Base-by-base conservation (phyloP, 30 jellyfish, hydroid and myxozoan genomes). In the Cassiopea xamachana region DNA sequence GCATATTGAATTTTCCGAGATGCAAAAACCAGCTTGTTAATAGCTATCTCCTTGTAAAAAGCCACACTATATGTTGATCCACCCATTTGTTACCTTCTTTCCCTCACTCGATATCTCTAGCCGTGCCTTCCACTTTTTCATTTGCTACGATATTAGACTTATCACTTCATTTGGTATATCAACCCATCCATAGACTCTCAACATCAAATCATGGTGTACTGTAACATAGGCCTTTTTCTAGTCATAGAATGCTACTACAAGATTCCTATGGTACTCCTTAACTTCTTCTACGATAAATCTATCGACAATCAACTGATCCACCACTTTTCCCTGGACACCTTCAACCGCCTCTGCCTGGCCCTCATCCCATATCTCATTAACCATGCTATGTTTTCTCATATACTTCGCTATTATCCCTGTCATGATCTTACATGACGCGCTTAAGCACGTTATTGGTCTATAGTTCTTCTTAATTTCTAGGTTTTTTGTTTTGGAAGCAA, bases 301-400 rank as follows among this genome's bases (percentile, higher is more conserved):
- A 44, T 79, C 87, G 48, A 79, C 48, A 4, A 79, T 79, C 46
- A 79, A 79, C 17, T 79, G 87, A 59, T 46, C 86, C 8, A 1
- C 82, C 9, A 9, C 48, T 44, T 77, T 79, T 17, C 87, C 75
- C 15, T 7, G 73, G 1, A 79, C 87, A 44, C 77, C 79, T 59
- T 79, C 87, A 2, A 79, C 87, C 60, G 87, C 87, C 60, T 73
- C n/a, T 2, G 44, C n/a, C 73, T 79, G 87, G 19, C 76, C 87
- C 48, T 79, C 75, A 48, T 79, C 87, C 76, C 87, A 79, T 1
- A 79, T 79, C 18, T 46, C 72, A 79, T 79, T 79, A n/a, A 14
- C 43, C 60, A 79, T 2, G 27, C 77, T n/a, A 67, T 79, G 77
- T 79, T 79, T 76, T 15, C 87, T 79, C 87, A 71, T 84, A 76